phyloP scores from a whole-genome alignment of 2,888 invertebrate genomes.

The Pimpla rufipes region DNA sequence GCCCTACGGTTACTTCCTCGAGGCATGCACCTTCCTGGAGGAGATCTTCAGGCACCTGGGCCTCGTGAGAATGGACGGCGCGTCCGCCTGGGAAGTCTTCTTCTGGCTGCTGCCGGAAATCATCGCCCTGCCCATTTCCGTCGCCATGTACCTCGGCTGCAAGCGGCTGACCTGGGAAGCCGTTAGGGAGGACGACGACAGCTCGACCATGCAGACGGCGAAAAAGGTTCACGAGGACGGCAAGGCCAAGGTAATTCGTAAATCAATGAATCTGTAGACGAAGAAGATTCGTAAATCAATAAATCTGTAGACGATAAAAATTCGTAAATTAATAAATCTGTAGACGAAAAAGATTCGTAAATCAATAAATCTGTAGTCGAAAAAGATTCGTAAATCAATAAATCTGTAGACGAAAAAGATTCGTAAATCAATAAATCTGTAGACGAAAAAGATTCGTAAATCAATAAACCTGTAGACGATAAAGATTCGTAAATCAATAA shows the following conservation, averaged over 20 bases:
- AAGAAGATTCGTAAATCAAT: neutral
- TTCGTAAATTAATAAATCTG: neutral
- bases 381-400: too few relatives aligned
- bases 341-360: neutral
- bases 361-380: too few relatives aligned
- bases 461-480: too few relatives aligned
- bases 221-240: conserved; percentile 77
- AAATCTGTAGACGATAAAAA: neutral
- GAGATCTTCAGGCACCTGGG: conserved; percentile 90
- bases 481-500: too few relatives aligned
- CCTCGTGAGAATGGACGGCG: conserved; percentile 88
- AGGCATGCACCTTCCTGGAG: conserved; percentile 86
- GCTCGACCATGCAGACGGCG: conserved; percentile 68
- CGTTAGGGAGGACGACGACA: conserved; percentile 77
- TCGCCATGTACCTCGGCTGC: conserved; percentile 86
- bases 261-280: neutral
- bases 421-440: too few relatives aligned
- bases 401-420: too few relatives aligned
- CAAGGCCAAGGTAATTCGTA: conserved; percentile 77
- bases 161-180: conserved; percentile 82
- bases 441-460: too few relatives aligned
- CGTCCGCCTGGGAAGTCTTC: conserved; percentile 88
- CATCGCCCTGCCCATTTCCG: conserved; percentile 86
- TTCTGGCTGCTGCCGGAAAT: conserved; percentile 93
- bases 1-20: conserved; percentile 88